Evolutionary conservation across 2,113 vertebrate species (phyloP).

Genomic region (Narcine bancroftii): DNA sequence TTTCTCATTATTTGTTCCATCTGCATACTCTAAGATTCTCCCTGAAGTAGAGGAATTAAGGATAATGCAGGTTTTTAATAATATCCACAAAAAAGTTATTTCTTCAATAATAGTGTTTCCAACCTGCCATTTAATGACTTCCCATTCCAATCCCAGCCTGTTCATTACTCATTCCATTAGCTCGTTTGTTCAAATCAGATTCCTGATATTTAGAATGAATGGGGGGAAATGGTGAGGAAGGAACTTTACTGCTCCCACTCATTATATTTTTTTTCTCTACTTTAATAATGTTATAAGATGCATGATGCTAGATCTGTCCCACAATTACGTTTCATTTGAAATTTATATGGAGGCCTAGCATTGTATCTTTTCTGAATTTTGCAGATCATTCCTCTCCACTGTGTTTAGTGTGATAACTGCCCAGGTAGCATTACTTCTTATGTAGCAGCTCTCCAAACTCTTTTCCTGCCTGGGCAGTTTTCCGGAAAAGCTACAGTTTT

Average conservation of each 20-base stretch:
- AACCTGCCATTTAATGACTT: not conserved
- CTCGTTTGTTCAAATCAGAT: not conserved
- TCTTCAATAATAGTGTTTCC: not conserved
- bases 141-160: not conserved
- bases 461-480: too few relatives aligned
- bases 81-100: not conserved
- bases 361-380: not conserved
- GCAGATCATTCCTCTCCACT: not conserved
- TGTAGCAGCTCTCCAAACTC: too few relatives aligned
- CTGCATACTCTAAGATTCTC: too few relatives aligned
- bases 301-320: not conserved
- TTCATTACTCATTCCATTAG: not conserved
- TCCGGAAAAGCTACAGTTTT: not conserved
- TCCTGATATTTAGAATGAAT: not conserved
- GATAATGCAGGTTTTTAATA: not conserved
- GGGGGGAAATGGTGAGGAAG: not conserved
- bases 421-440: too few relatives aligned
- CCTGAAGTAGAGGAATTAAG: not conserved
- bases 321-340: not conserved
- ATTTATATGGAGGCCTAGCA: not conserved
- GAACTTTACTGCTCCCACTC: not conserved
- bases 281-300: not conserved
- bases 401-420: not conserved
- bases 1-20: too few relatives aligned
- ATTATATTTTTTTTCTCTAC: too few relatives aligned